Base-by-base conservation (phyloP, 2,113 vertebrate species). In the Ophiodon elongatus region DNA sequence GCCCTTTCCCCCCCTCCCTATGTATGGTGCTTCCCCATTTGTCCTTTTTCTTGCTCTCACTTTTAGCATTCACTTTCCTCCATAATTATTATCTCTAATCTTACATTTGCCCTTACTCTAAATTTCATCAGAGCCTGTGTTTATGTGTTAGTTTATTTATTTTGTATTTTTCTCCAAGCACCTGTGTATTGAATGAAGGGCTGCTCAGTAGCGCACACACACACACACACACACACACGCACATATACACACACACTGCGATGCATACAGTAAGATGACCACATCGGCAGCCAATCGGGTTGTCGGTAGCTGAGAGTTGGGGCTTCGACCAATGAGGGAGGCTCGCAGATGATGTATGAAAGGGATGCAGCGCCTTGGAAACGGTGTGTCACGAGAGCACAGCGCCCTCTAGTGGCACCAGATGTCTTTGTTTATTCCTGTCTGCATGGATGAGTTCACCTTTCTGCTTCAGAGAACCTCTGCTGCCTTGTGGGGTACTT, bases 201-300 rank as follows among this genome's bases (percentile, higher is more conserved):
- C 72, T 66, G 31, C 35, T 84, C 65, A 68, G 43, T 23, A 65
- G 71, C 73, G 73, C 50, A 29, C 19, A 76, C 73, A 43, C 52
- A 75, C 50, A 29, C 19, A 76, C 73, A 43, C 52, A 75, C 50
- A 29, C 19, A 76, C 73, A 43, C 52, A 75, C 50, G n/a, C 19
- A 76, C 73, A 43, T n/a, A n/a, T n/a, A n/a, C n/a, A 75, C 50
- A 29, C 19, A 76, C 73, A 43, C 52, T 33, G n/a, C 54, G 57
- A 71, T 68, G 14, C 68, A 57, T 79, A 69, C 65, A 70, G 54
- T 80, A 33, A 80, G 91, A 94, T 94, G 93, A 94, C 94, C 93
- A 94, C 94, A 94, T 94, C 93, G 90, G 57, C 83, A 92, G 87
- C 94, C 94, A 94, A 94, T 94, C 79, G 8, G 75, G 71, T 79